Conservation (phyloP, 2,888 invertebrate genomes). For the Ichneumoninae sp. region DNA sequence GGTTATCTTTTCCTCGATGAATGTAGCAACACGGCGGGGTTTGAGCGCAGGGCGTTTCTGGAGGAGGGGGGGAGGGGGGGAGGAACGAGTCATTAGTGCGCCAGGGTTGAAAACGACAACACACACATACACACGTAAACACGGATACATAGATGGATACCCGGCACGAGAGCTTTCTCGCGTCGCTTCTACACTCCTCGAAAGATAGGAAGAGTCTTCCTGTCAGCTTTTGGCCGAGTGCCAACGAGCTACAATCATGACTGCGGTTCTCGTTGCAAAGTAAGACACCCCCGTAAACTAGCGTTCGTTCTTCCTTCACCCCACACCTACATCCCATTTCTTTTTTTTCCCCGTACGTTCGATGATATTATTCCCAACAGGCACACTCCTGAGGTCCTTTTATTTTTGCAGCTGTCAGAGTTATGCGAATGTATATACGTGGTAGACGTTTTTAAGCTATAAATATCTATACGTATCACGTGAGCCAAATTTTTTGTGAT, state of each 20-base stretch:
- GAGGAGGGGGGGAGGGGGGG: conserved; percentile 20
- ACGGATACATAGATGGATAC: not conserved
- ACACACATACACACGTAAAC: conserved; percentile 28
- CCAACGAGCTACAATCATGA: conserved; percentile 75
- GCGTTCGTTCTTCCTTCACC: conserved; percentile 37
- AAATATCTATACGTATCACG: not conserved
- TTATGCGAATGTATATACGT: conserved; percentile 5
- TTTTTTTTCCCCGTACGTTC: conserved; percentile 3
- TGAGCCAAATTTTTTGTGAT: conserved; percentile 1
- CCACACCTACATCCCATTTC: conserved; percentile 36
- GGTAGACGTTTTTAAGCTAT: not conserved
- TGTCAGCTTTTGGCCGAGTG: conserved; percentile 74
- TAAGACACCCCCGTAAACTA: conserved; percentile 47
- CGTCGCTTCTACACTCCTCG: conserved; percentile 35
- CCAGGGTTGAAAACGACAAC: conserved; percentile 61
- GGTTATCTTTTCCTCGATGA: conserved; percentile 74
- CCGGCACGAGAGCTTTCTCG: not conserved
- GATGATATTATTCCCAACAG: conserved; percentile 9
- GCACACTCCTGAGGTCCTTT: not conserved
- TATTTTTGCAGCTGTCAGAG: conserved; percentile 5
- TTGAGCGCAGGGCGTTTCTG: conserved; percentile 15
- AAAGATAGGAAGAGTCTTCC: conserved; percentile 62
- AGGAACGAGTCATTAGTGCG: conserved; percentile 60
- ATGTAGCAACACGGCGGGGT: conserved; percentile 40
- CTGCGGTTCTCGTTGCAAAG: conserved; percentile 58